Percentiles rank a stretch among this genome's conserved stretches.
Conservation (phyloP, 2,113 vertebrate genomes). For the Campylomormyrus tamandua region DNA sequence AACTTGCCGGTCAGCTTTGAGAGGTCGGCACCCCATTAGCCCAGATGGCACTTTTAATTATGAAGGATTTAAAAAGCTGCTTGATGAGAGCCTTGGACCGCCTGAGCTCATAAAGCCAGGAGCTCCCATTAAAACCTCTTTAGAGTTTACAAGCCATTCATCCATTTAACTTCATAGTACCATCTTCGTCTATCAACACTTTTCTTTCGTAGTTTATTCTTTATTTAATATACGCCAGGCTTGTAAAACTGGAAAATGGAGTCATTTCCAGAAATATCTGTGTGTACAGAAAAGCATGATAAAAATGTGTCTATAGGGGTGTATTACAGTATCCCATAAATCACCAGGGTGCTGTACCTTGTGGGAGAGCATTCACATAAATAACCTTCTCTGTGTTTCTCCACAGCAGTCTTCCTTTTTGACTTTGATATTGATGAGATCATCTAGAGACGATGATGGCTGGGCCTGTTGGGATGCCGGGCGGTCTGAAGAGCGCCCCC, state of each 20-base stretch:
- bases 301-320: not conserved
- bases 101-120: constrained; percentile 25
- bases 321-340: not conserved
- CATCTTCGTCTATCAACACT: not conserved
- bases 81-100: constrained; percentile 29
- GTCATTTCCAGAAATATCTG: not conserved
- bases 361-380: not conserved
- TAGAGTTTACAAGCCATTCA: constrained; percentile 29
- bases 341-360: not conserved
- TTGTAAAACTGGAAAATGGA: constrained; percentile 10
- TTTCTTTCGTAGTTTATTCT: not conserved
- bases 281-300: not conserved
- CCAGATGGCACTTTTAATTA: not conserved
- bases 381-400: not conserved
- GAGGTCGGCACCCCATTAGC: not conserved
- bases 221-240: not conserved
- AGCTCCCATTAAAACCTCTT: constrained; percentile 36
- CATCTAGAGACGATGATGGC: not conserved
- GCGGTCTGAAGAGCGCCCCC: not conserved
- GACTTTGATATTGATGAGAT: not conserved
- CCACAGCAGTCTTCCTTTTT: not conserved
- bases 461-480: not conserved
- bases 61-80: constrained; percentile 10
- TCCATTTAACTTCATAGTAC: not conserved
- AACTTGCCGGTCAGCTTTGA: not conserved